Base-by-base conservation (phyloP, 2,888 invertebrate species). In the Cinara cedri region DNA sequence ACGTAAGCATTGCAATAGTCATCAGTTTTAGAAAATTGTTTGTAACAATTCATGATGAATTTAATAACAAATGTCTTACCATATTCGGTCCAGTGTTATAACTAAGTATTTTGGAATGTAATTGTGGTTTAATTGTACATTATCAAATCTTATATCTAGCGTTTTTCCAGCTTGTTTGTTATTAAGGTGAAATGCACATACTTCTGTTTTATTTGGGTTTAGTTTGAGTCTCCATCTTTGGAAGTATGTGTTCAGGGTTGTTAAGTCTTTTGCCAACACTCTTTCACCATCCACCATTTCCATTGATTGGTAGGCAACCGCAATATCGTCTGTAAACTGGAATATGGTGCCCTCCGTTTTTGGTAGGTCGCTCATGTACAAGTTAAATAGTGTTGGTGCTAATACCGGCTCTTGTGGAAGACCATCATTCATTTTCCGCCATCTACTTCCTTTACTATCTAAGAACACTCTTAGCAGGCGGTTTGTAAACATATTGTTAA, bases 401-500 rank as follows among this genome's bases (percentile, higher is more conserved):
- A 57, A 57, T 57, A 57, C 57, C 57, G 26, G 26, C 26, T 14
- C 14, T 26, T 57, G 57, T 57, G 26, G 24, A 14, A 57, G 24
- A 14, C 26, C 60, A 3, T 60, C 34, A 16, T 60, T 60, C 16
- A 34, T 60, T 60, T 44, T 65, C 14, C 44, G 19, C 65, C 46
- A 44, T 65, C 42, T 65, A 44, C 44, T 65, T 44, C 44, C 34
- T 44, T 65, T 65, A 65, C 13, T 65, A 21, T 65, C 65, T 44
- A 44, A 65, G 21, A 65, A 65, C 65, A 65, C 65, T 65, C 13
- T 4, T 13, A 65, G 21, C 11, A 19, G 65, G 3, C 21, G 19
- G 65, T 65, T 65, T 65, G 65, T 44, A 9, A 65, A 21, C 65
- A 44, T 65, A 19, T 65, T 65, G 65, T 65, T 65, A 44, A 65